phyloP scores from a whole-genome alignment of 2,797 vertebrate species.

The Huso huso region DNA sequence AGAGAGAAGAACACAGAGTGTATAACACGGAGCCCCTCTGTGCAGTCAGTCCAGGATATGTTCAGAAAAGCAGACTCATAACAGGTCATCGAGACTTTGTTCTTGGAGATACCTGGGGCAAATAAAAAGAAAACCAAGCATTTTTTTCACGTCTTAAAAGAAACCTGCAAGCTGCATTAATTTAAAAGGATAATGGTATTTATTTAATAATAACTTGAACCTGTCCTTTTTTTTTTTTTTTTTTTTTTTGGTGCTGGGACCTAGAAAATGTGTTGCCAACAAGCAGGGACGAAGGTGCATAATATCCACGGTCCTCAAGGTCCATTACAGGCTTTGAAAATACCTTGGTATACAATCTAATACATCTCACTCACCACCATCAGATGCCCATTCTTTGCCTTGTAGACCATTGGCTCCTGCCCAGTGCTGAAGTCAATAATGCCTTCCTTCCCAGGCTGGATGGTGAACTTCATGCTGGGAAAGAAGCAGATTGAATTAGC shows the following conservation, averaged over 20 bases:
- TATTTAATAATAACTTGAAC: too few relatives aligned
- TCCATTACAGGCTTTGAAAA: not conserved
- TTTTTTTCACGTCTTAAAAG: too few relatives aligned
- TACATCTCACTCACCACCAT: conserved; percentile 76
- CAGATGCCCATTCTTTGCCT: conserved; percentile 82
- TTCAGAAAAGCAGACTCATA: conserved; percentile 3
- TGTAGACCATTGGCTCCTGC: conserved; percentile 74
- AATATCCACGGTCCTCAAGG: too few relatives aligned
- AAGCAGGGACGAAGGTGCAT: too few relatives aligned
- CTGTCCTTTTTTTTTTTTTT: too few relatives aligned
- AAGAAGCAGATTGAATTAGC: conserved; percentile 1
- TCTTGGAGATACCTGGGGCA: conserved; percentile 49
- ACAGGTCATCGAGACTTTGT: conserved; percentile 42
- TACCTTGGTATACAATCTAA: not conserved
- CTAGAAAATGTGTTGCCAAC: too few relatives aligned
- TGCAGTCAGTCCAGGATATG: too few relatives aligned
- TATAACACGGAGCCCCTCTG: too few relatives aligned
- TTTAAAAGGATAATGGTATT: not conserved
- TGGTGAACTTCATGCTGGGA: conserved; percentile 75
- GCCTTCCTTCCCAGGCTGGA: conserved; percentile 76
- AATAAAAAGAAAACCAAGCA: conserved; percentile 21
- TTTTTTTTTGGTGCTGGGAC: too few relatives aligned
- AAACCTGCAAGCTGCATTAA: not conserved
- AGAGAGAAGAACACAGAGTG: too few relatives aligned
- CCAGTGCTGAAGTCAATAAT: conserved; percentile 76